Percentiles rank a stretch among this genome's conserved stretches.
These are phyloP conservation scores for Australoheros facetus DNA, from an alignment of 2,797 vertebrate genomes.

Conservation along the genomic window DNA sequence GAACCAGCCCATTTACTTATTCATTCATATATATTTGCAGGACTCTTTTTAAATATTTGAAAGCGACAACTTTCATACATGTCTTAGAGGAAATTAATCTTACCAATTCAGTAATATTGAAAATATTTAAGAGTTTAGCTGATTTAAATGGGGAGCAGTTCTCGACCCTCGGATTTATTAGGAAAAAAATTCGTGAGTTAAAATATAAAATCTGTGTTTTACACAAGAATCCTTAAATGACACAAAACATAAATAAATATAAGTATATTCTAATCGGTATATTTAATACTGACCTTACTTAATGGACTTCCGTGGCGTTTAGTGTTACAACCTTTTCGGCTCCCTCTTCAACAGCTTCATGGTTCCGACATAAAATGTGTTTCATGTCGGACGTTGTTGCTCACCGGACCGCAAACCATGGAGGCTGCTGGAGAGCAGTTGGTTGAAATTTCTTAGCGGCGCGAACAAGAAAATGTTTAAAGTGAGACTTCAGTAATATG, in stretches of 20 bases:
- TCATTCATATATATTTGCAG: neutral
- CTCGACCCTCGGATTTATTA: neutral
- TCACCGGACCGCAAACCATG: constrained; percentile 53
- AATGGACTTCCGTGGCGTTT: neutral
- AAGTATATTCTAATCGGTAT: fast-evolving
- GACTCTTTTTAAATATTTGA: neutral
- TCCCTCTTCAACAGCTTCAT: fast-evolving
- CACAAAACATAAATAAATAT: neutral
- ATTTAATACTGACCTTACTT: constrained; percentile 37
- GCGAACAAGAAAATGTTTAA: neutral
- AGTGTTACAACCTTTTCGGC: constrained; percentile 3
- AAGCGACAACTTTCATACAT: too few species aligned
- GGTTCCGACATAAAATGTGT: constrained; percentile 37
- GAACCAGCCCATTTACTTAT: fast-evolving
- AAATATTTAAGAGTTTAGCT: neutral
- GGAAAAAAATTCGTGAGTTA: neutral
- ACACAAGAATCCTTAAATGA: neutral
- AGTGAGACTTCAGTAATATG: fast-evolving
- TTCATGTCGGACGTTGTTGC: constrained; percentile 55
- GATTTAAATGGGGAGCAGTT: neutral
- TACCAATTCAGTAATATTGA: too few species aligned
- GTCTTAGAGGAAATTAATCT: neutral
- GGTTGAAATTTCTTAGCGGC: neutral
- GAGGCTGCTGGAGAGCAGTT: neutral
- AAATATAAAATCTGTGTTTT: neutral